Evolutionary conservation across 1,140 invertebrate species (phyloP), one percentile per base, ranked within the genome.

Genomic region (Pachyrhynchus sulphureomaculatus): DNA sequence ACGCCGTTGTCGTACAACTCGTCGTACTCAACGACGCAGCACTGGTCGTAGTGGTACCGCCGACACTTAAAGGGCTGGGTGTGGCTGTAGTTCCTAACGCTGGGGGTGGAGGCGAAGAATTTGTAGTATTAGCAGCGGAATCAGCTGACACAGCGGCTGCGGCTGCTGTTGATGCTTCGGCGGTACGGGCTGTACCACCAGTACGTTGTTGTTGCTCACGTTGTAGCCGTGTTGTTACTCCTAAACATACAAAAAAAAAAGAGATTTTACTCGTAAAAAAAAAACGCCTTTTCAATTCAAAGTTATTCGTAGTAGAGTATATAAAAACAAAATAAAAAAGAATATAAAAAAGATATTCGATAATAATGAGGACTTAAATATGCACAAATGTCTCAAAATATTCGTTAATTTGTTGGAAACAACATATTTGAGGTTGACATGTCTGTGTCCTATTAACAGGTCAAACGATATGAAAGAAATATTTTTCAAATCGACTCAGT

Each of bases 171-270:
- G 64, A 65, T 33, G 62, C 44, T 9, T 62, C 64, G 33, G 63
- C 59, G 17, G 32, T 26, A 23, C 45, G 18, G 0, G 62, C 54
- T 45, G 75, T 67, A 71, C 71, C 71, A 59, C 68, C 68, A 64
- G 60, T 68, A 59, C 67, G 69, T 57, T 73, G 66, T 53, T 78
- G 86, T 72, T 89, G 88, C 66, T 90, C 88, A 4, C 89, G 82
- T 77, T 91, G 89, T 64, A 92, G 77, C 51, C 90, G 80, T 3
- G 89, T 91, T 64, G 88, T 90, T 5, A 91, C 89, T 20, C 78
- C 78, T 65, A 68, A 10, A 68, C 64, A 49, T n/a, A 53, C 8
- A 36, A 52, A 36, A 0, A 18, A 53, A 29, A 18, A n/a, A 32
- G 13, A 32, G 13, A 1, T 54, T 3, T 23, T 23, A n/a, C 20